Evolutionary conservation across 2,888 invertebrate species (phyloP).

Genomic region (Sminthurides aquaticus): DNA sequence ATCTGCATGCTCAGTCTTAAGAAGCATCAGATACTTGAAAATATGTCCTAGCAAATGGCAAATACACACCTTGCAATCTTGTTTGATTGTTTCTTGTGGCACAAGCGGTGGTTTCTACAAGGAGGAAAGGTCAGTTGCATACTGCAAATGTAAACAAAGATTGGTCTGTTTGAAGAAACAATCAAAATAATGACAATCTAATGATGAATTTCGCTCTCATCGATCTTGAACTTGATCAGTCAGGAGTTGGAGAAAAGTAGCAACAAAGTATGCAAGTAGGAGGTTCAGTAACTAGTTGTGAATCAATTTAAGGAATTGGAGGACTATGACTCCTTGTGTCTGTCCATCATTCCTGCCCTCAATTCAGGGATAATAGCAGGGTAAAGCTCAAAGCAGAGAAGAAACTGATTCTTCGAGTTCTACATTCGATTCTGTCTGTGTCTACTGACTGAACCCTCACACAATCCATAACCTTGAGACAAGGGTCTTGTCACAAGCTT

Average conservation of each 20-base stretch:
- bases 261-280: not conserved
- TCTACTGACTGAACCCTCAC: too few relatives aligned
- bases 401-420: not conserved
- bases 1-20: too few relatives aligned
- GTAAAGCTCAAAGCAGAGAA: too few relatives aligned
- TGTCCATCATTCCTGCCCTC: not conserved
- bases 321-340: too few relatives aligned
- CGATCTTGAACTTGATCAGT: not conserved
- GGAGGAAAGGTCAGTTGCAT: too few relatives aligned
- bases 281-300: not conserved
- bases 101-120: too few relatives aligned
- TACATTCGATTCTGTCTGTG: not conserved
- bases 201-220: not conserved
- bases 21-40: too few relatives aligned
- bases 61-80: too few relatives aligned
- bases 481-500: not conserved
- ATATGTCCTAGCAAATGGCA: too few relatives aligned
- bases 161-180: too few relatives aligned
- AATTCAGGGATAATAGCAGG: not conserved
- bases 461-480: not conserved
- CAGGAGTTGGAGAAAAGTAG: not conserved
- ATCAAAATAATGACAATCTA: not conserved
- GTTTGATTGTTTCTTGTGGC: too few relatives aligned
- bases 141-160: too few relatives aligned
- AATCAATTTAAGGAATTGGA: not conserved